Evolutionary conservation across 2,888 invertebrate genomes (phyloP).

Genomic region (Noctua janthe): DNA sequence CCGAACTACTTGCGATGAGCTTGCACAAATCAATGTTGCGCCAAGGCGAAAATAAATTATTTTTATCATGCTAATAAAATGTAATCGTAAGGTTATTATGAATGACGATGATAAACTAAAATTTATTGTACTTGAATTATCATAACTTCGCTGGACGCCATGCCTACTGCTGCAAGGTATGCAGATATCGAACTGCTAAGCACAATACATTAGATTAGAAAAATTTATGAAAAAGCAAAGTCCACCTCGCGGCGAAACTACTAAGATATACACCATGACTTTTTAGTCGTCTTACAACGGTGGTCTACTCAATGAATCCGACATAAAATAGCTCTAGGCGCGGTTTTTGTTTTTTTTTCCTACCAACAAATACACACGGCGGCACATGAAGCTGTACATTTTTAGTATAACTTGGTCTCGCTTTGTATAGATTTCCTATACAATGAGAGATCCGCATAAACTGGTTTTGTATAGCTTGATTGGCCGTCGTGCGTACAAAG

Average conservation of each 20-base stretch:
- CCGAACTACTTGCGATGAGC: slow-evolving; percentile 4
- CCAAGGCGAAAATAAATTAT: slow-evolving; percentile 46
- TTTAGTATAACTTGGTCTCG: too few species aligned
- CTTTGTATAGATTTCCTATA: too few species aligned
- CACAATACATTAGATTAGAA: not conserved
- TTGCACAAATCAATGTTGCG: slow-evolving; percentile 53
- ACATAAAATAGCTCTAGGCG: too few species aligned
- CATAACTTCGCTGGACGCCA: slow-evolving; percentile 5
- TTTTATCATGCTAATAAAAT: slow-evolving; percentile 54
- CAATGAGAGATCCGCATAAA: too few species aligned
- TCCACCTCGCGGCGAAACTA: not conserved
- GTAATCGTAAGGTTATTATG: slow-evolving; percentile 39
- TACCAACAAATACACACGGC: too few species aligned
- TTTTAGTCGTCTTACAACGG: too few species aligned
- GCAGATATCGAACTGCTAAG: not conserved
- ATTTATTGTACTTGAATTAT: slow-evolving; percentile 21
- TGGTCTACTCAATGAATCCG: too few species aligned
- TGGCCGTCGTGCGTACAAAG: too few species aligned
- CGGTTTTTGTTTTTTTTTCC: too few species aligned
- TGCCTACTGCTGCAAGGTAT: slow-evolving; percentile 24
- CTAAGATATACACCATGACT: too few species aligned
- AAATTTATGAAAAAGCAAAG: not conserved
- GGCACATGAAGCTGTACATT: too few species aligned
- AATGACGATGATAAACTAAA: slow-evolving; percentile 35
- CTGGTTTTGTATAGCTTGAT: too few species aligned